These are phyloP conservation scores for Atherix ibis DNA, from an alignment of 2,888 invertebrate genomes.

Conservation along the genomic window DNA sequence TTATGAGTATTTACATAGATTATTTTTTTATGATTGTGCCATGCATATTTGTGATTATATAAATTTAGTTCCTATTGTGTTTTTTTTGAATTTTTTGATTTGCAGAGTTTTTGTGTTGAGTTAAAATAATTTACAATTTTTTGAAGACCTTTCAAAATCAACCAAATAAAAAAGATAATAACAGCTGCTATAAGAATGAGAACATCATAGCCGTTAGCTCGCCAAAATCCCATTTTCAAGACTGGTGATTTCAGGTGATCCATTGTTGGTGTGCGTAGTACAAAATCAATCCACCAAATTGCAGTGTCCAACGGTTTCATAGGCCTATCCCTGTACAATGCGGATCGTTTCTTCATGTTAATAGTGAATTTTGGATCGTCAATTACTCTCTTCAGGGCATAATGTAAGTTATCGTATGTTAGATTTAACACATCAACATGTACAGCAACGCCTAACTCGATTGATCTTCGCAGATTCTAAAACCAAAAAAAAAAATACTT, in stretches of 20 bases:
- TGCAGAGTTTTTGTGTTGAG: too few species aligned
- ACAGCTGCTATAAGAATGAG: too few species aligned
- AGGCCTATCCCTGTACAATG: slow-evolving; percentile 34
- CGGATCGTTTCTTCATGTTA: slow-evolving; percentile 28
- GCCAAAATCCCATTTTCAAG: slow-evolving; percentile 31
- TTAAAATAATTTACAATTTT: too few species aligned
- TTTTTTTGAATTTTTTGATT: too few species aligned
- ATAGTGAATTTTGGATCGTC: slow-evolving; percentile 11
- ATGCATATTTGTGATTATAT: too few species aligned
- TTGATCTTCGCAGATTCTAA: slow-evolving; percentile 5
- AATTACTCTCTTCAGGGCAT: slow-evolving; percentile 10
- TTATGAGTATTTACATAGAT: too few species aligned
- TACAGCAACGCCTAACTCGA: slow-evolving; percentile 13
- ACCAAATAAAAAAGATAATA: too few species aligned
- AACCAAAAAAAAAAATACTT: background rate
- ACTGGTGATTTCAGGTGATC: slow-evolving; percentile 32
- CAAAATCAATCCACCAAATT: slow-evolving; percentile 44
- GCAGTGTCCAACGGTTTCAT: slow-evolving; percentile 38
- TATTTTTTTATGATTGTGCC: too few species aligned
- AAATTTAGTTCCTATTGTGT: too few species aligned
- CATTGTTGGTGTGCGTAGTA: slow-evolving; percentile 36
- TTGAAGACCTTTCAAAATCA: too few species aligned
- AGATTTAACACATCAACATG: slow-evolving; percentile 13
- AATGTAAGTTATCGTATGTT: slow-evolving; percentile 8
- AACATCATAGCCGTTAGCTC: slow-evolving; percentile 32